Evolutionary conservation across 37 sponge, comb jelly and placozoan species (phyloP), one percentile per base, ranked within the genome.

Genomic region (Bolinopsis microptera): DNA sequence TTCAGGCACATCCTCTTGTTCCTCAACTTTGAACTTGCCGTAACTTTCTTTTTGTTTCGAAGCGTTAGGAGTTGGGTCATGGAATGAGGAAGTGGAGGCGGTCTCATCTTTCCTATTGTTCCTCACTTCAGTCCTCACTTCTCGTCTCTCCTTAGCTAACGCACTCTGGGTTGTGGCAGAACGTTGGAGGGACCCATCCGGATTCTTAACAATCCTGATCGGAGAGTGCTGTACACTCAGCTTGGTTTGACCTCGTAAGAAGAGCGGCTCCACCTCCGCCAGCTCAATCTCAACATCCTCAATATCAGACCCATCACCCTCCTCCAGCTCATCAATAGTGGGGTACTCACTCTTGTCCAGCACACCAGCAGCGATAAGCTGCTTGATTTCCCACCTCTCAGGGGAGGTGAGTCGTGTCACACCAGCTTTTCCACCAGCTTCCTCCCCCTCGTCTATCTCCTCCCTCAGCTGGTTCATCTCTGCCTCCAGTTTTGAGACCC

Each of bases 121-220:
- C 23, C 99, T 48, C 70, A 95, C 94, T 0, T 96, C 97, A 35
- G 96, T 96, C 36, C 97, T 77, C 67, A 96, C 68, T 83, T 98
- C 99, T 9, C 99, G 92, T 33, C 99, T 35, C 92, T 98, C 99
- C 93, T 98, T 98, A 36, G 99, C 93, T 5, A 98, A 94, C 26
- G 99, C 99, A 94, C 99, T 98, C 95, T 98, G 99, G 0, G 99
- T 98, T 93, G 96, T 95, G 41, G 99, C 99, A 16, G 99, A 96
- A 24, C 99, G 93, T 94, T 98, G 99, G 16, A 98, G 94, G 33
- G 97, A 97, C 9, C 99, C 99, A 92, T 98, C 99, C 39, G 99
- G 99, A 69, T 98, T 98, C 96, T 96, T 98, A 38, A 98, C 95
- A 26, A 98, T 98, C 94, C 95, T 97, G 9, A 98, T 96, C 18